Evolutionary conservation across 2,113 vertebrate genomes (phyloP).

Genomic region (Oryzias celebensis): DNA sequence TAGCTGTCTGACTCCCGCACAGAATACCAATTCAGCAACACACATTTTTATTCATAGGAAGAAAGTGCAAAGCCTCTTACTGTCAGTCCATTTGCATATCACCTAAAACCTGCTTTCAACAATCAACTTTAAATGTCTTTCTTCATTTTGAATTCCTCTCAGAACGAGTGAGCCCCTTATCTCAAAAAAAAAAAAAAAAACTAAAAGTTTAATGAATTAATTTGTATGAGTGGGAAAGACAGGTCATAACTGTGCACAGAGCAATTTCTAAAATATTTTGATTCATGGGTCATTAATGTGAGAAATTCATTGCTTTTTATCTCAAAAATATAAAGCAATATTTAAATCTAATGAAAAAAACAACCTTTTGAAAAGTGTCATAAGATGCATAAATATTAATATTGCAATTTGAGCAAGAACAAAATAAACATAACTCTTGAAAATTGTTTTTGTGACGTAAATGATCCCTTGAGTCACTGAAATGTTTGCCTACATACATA

Average conservation of each 20-base stretch:
- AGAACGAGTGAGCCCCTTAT: constrained; percentile 17
- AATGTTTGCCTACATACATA: background rate
- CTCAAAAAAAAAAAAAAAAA: background rate
- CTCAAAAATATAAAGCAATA: no score
- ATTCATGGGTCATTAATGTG: background rate
- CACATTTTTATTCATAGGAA: constrained; percentile 32
- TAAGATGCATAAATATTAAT: no score
- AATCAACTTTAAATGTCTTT: constrained; percentile 48
- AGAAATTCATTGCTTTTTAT: background rate
- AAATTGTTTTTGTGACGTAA: no score
- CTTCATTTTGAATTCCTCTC: constrained; percentile 25
- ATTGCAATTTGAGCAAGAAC: no score
- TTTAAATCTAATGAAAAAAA: no score
- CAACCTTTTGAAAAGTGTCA: no score
- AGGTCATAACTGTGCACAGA: background rate
- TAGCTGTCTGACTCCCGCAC: constrained; percentile 6
- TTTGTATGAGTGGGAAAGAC: no score
- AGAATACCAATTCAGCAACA: constrained; percentile 37
- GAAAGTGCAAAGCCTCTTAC: constrained; percentile 61
- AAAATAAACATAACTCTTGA: no score
- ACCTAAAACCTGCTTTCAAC: constrained; percentile 43
- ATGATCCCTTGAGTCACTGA: background rate
- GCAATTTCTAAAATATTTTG: constrained; percentile 4
- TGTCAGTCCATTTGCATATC: constrained; percentile 63
- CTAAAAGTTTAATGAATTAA: background rate